These are phyloP conservation scores for Cassiopea xamachana DNA, from an alignment of 30 jellyfish, hydroid and myxozoan genomes.

Conservation along the genomic window DNA sequence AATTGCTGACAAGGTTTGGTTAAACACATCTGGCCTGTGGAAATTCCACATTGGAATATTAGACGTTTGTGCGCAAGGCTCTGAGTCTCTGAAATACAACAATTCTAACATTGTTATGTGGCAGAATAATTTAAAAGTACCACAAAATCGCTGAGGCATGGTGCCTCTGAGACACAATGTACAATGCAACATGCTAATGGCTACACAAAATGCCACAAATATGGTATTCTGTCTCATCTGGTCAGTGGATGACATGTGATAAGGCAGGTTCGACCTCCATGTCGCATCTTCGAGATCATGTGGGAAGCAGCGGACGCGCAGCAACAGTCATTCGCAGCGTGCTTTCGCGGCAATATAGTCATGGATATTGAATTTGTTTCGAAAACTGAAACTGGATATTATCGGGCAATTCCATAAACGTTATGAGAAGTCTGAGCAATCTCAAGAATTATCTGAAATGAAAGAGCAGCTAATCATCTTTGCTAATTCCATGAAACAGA, in stretches of 20 bases:
- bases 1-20: background rate
- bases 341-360: background rate
- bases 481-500: background rate
- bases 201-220: too few species aligned
- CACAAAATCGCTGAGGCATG: too few species aligned
- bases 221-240: too few species aligned
- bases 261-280: conserved; percentile 5
- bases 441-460: background rate
- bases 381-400: background rate
- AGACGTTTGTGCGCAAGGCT: background rate
- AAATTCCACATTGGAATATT: background rate
- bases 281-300: conserved; percentile 10
- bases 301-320: background rate
- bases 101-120: background rate
- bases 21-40: background rate
- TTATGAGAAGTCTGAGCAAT: background rate
- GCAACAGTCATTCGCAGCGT: background rate
- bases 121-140: background rate
- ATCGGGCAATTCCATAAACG: background rate
- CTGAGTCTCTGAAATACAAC: background rate
- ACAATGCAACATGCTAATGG: too few species aligned
- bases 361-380: background rate
- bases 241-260: too few species aligned
- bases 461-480: conserved; percentile 2
- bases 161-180: too few species aligned